Evolutionary conservation across 2,113 vertebrate species (phyloP), one percentile per base, ranked within the genome.

Genomic region (Pseudonaja textilis): DNA sequence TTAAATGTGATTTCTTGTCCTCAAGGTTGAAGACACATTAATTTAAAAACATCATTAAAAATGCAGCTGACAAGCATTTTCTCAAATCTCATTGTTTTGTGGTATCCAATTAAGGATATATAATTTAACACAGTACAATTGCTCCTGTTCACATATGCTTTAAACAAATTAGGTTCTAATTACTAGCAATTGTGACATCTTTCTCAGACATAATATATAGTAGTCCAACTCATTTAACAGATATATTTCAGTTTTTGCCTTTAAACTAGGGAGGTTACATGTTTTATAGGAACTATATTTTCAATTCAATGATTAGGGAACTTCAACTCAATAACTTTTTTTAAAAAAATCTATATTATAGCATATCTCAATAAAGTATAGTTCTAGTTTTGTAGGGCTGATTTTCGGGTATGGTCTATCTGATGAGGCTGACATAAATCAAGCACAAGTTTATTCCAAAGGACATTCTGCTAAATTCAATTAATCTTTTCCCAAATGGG

Each of bases 91-190:
- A 64, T 25, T 93, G 89, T 92, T 91, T 88, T 86, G 85, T 64
- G 47, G 39, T 69, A 47, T 61, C 74, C 88, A 91, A 57, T 89
- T 93, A 92, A 93, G 69, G 47, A 85, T 34, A 56, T 47, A 29
- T 50, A 85, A 90, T 90, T 87, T 89, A 93, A 26, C 34, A 61
- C n/a, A 56, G 34, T 92, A 34, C 61, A 56, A 47, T 92, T 89
- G 85, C 86, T 90, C 89, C 57, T 87, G 45, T 92, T 92, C 74
- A 87, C 47, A 29, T 90, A 56, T 89, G 56, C 20, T 87, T 92
- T 89, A 91, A 92, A 93, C 81, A 92, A 90, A 93, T 92, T 69
- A 69, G 34, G 64, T 93, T 90, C 74, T 92, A 93, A 93, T 89
- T 89, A 90, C 34, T 87, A 90, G 34, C 81, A 89, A 92, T 90